phyloP scores from a whole-genome alignment of 2,888 invertebrate genomes.

The Tigriopus californicus region DNA sequence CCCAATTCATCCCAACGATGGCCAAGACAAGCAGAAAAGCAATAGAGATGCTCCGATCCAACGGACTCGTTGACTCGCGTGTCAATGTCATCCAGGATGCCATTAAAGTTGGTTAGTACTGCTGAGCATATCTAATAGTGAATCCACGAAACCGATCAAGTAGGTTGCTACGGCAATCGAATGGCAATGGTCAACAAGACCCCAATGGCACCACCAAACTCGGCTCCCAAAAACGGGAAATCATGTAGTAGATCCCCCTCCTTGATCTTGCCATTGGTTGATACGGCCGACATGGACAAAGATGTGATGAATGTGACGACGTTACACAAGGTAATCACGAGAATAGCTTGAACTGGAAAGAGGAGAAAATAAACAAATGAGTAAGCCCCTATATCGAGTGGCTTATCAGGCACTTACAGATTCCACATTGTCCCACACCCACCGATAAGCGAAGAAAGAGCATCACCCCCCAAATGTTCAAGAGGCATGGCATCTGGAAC shows the following conservation, averaged over 20 bases:
- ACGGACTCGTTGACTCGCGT: slow-evolving; percentile 19
- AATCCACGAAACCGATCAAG: slow-evolving; percentile 39
- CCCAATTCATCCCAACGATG: slow-evolving; percentile 41
- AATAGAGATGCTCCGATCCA: slow-evolving; percentile 24
- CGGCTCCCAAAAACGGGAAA: slow-evolving; percentile 30
- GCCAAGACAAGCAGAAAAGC: slow-evolving; percentile 36
- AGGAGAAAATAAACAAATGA: too few species aligned
- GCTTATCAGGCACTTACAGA: slow-evolving; percentile 36
- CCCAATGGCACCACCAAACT: slow-evolving; percentile 42
- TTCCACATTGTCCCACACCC: slow-evolving; percentile 88
- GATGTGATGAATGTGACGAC: slow-evolving; percentile 76
- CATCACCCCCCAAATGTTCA: slow-evolving; percentile 99
- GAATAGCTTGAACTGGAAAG: slow-evolving; percentile 32
- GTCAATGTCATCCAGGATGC: slow-evolving; percentile 16
- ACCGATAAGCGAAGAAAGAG: slow-evolving; percentile 88
- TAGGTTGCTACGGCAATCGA: slow-evolving; percentile 40
- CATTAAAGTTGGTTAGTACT: slow-evolving; percentile 15
- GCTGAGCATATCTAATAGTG: slow-evolving; percentile 20
- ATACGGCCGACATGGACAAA: slow-evolving; percentile 91
- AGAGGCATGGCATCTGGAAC: slow-evolving; percentile 64
- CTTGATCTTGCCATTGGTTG: slow-evolving; percentile 92
- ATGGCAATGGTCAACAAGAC: slow-evolving; percentile 40
- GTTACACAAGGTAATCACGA: slow-evolving; percentile 60
- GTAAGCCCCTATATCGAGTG: too few species aligned
- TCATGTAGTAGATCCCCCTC: slow-evolving; percentile 36